These are phyloP conservation scores for Callocephalon fimbriatum DNA, from an alignment of 2,113 vertebrate species.

Conservation along the genomic window DNA sequence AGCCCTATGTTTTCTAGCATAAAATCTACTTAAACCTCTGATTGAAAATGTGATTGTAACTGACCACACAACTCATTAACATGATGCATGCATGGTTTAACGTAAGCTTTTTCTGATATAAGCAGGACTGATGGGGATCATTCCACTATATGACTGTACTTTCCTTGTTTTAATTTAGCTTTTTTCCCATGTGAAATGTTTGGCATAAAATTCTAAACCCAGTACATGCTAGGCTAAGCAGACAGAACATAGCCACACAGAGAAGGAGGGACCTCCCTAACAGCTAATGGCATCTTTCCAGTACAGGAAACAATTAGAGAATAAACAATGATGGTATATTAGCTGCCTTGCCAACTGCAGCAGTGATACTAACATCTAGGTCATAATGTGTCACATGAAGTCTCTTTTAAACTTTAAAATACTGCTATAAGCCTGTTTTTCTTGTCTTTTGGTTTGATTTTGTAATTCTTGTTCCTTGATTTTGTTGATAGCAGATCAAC, in stretches of 20 bases:
- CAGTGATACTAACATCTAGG: conserved; percentile 30
- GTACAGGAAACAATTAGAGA: conserved; percentile 66
- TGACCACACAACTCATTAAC: background rate
- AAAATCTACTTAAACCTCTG: background rate
- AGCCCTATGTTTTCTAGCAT: background rate
- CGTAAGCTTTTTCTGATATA: background rate
- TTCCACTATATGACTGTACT: background rate
- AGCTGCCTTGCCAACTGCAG: conserved; percentile 48
- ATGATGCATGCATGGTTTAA: conserved; percentile 6
- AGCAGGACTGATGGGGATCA: background rate
- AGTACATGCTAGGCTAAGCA: conserved; percentile 17
- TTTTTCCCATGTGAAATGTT: conserved; percentile 31
- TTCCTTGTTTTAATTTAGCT: conserved; percentile 41
- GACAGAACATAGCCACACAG: conserved; percentile 7
- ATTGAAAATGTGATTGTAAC: background rate
- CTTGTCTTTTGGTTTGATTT: conserved; percentile 13
- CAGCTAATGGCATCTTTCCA: conserved; percentile 36
- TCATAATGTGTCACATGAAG: background rate
- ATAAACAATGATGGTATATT: conserved; percentile 52
- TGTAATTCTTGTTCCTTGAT: background rate
- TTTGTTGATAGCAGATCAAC: background rate
- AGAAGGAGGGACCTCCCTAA: conserved; percentile 41
- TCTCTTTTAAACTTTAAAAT: conserved; percentile 9
- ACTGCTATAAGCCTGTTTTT: background rate
- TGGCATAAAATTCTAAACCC: conserved; percentile 25